Evolutionary conservation across 2,888 invertebrate genomes (phyloP).

Genomic region (Patella ulyssiponensis): DNA sequence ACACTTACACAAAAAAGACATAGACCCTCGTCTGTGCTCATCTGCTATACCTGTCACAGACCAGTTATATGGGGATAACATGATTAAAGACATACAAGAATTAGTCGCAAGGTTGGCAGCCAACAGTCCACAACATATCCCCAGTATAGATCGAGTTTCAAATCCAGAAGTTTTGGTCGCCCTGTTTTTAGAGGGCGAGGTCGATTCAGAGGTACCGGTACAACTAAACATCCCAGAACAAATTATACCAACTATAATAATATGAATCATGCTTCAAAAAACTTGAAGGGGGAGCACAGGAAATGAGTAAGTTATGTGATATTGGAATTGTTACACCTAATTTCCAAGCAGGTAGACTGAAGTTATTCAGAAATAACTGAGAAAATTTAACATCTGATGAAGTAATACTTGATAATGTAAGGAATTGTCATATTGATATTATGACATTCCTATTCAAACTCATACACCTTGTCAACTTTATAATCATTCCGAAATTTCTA

Average conservation of each 20-base stretch:
- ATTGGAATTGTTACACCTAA: too few species aligned
- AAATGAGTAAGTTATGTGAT: too few species aligned
- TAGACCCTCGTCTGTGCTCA: not conserved
- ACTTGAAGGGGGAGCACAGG: not conserved
- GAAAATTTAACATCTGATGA: conserved; percentile 4
- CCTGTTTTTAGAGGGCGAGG: not conserved
- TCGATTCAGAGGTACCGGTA: not conserved
- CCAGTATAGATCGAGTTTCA: not conserved
- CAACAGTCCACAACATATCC: not conserved
- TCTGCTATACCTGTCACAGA: not conserved
- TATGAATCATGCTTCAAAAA: not conserved
- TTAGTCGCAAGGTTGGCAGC: not conserved
- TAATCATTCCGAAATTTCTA: too few species aligned
- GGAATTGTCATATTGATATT: not conserved
- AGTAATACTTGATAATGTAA: not conserved
- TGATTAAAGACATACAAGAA: not conserved
- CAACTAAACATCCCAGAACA: not conserved
- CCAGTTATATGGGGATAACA: not conserved
- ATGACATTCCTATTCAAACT: too few species aligned
- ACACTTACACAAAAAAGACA: not conserved
- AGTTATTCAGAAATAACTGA: not conserved
- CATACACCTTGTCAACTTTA: too few species aligned
- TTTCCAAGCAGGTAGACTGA: conserved; percentile 5
- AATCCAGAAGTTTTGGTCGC: not conserved
- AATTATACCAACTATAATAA: not conserved